A percentile compares a stretch with the other conserved stretches of the same genome.
Evolutionary conservation across 1,140 invertebrate species (phyloP).

Genomic region (Pararge aegeria): DNA sequence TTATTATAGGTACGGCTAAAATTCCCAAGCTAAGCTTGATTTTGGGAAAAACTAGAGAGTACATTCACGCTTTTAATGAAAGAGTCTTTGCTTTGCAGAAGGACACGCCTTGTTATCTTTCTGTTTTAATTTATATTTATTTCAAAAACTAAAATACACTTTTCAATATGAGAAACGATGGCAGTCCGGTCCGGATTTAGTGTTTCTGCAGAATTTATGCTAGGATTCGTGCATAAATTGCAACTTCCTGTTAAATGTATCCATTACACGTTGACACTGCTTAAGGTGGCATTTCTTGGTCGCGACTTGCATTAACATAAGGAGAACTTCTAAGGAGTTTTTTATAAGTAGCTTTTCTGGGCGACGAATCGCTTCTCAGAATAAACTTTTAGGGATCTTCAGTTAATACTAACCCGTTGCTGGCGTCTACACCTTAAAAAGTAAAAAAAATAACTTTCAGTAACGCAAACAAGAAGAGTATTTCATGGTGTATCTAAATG

Average conservation of each 20-base stretch:
- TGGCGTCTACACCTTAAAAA: too few relatives aligned
- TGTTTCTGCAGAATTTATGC: constrained; percentile 50
- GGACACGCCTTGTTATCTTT: neutral
- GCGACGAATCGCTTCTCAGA: neutral
- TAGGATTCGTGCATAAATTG: constrained; percentile 60
- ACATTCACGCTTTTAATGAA: too few relatives aligned
- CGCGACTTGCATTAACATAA: constrained; percentile 12
- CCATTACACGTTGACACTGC: constrained; percentile 59
- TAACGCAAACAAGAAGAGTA: too few relatives aligned
- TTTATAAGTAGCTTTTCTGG: too few relatives aligned
- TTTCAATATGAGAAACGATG: constrained; percentile 11
- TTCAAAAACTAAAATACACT: constrained; percentile 6
- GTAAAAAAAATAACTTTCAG: too few relatives aligned
- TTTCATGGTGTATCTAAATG: too few relatives aligned
- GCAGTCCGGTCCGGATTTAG: constrained; percentile 34
- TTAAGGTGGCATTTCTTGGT: constrained; percentile 34
- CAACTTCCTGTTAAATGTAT: constrained; percentile 61
- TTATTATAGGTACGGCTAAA: too few relatives aligned
- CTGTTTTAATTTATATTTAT: neutral
- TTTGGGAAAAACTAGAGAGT: too few relatives aligned
- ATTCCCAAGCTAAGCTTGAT: too few relatives aligned
- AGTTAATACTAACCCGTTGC: too few relatives aligned
- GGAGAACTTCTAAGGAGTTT: too few relatives aligned
- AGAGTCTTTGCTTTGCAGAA: neutral
- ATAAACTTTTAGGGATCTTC: too few relatives aligned